These are phyloP conservation scores for Craseonycteris thonglongyai DNA, from an alignment of 2,113 vertebrate species.

Conservation along the genomic window DNA sequence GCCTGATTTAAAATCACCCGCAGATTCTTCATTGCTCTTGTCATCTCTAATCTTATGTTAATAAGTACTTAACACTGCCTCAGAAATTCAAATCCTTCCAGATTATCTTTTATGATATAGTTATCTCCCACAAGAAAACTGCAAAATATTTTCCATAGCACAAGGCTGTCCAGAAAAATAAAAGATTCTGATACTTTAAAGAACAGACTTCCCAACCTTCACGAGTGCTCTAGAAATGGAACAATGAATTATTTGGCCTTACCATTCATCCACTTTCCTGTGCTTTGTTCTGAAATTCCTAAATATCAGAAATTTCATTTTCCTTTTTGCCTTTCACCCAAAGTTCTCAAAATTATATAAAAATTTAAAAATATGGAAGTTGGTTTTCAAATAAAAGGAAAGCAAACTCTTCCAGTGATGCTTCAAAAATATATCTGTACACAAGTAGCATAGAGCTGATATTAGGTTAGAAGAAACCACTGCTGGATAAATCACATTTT, in stretches of 20 bases:
- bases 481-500: neutral
- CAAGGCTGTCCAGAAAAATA: neutral
- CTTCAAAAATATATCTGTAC: neutral
- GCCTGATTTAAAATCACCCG: constrained; percentile 24
- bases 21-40: neutral
- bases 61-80: constrained; percentile 16
- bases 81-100: constrained; percentile 23
- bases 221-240: neutral
- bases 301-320: constrained; percentile 12
- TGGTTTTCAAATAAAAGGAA: neutral
- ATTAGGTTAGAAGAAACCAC: neutral
- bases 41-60: constrained; percentile 39
- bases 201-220: neutral
- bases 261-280: neutral
- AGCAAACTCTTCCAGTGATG: neutral
- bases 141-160: neutral
- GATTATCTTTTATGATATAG: constrained; percentile 24
- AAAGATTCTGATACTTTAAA: neutral
- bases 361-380: neutral
- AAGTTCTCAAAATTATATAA: neutral
- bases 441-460: neutral
- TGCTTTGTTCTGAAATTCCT: neutral
- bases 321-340: neutral
- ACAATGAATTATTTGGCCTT: neutral
- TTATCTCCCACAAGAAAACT: neutral